These are phyloP conservation scores for Actinernus sp. DNA, from an alignment of 92 coral and sea anemone species.

Conservation along the genomic window DNA sequence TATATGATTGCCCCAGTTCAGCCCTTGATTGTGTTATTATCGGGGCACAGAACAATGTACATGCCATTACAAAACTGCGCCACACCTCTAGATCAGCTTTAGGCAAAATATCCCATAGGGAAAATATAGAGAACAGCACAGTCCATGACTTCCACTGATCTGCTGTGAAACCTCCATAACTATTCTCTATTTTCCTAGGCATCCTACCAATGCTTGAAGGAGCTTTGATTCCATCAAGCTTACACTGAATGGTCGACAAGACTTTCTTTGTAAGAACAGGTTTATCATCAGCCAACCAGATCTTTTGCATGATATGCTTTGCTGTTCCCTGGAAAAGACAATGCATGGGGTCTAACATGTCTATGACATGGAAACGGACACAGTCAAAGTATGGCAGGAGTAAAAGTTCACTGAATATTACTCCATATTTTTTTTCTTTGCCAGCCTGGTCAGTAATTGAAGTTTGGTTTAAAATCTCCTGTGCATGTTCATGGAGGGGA, in stretches of 20 bases:
- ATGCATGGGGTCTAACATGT: slow-evolving; percentile 85
- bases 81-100: slow-evolving; percentile 53
- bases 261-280: slow-evolving; percentile 23
- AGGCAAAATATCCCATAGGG: slow-evolving; percentile 47
- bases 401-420: slow-evolving; percentile 37
- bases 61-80: slow-evolving; percentile 72
- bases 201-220: slow-evolving; percentile 75
- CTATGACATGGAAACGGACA: slow-evolving; percentile 64
- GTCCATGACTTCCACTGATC: slow-evolving; percentile 80
- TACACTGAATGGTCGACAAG: slow-evolving; percentile 41
- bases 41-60: slow-evolving; percentile 41
- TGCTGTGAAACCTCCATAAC: slow-evolving; percentile 81
- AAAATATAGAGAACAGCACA: slow-evolving; percentile 40
- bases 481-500: slow-evolving; percentile 31
- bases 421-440: slow-evolving; percentile 42
- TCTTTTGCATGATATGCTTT: slow-evolving; percentile 67
- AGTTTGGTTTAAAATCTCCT: slow-evolving; percentile 49
- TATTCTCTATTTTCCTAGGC: slow-evolving; percentile 62
- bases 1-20: slow-evolving; percentile 34
- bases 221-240: slow-evolving; percentile 55
- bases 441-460: slow-evolving; percentile 14
- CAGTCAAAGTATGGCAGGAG: slow-evolving; percentile 72
- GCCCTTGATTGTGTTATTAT: slow-evolving; percentile 54
- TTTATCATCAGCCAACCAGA: slow-evolving; percentile 55
- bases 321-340: slow-evolving; percentile 72